Conservation (phyloP, 2,888 invertebrate genomes). For the Andrena dorsata region DNA sequence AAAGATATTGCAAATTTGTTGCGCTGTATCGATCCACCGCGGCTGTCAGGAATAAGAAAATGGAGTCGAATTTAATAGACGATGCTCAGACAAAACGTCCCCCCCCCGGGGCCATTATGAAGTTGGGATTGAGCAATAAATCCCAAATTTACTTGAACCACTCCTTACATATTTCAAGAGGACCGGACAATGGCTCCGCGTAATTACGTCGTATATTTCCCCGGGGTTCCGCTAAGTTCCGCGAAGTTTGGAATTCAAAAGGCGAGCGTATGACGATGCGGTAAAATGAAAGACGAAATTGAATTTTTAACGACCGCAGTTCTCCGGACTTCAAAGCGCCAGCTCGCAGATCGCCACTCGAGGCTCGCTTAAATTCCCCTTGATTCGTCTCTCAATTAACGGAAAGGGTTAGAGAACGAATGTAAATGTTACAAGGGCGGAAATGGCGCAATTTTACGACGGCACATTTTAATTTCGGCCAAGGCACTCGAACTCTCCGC, state of each 20-base stretch:
- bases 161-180: constrained; percentile 60
- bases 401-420: constrained; percentile 1
- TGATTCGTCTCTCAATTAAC: background rate
- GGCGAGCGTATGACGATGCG: constrained; percentile 6
- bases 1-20: too few species aligned
- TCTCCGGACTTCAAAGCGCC: constrained; percentile 5
- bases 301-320: constrained; percentile 13
- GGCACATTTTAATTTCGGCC: constrained; percentile 33
- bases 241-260: background rate
- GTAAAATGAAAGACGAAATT: constrained; percentile 25
- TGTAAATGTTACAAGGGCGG: background rate
- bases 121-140: constrained; percentile 80
- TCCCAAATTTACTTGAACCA: constrained; percentile 77
- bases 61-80: constrained; percentile 19
- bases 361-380: constrained; percentile 1
- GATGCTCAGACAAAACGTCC: constrained; percentile 54
- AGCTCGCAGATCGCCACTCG: background rate
- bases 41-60: background rate
- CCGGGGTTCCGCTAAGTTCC: constrained; percentile 25
- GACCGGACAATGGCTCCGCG: constrained; percentile 54
- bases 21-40: too few species aligned
- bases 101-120: constrained; percentile 69
- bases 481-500: background rate
- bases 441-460: background rate
- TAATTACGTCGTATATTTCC: constrained; percentile 70